Percentiles rank a stretch among this genome's conserved stretches.
phyloP scores from a whole-genome alignment of 37 sponge, comb jelly and placozoan genomes.

The Oopsacas minuta region DNA sequence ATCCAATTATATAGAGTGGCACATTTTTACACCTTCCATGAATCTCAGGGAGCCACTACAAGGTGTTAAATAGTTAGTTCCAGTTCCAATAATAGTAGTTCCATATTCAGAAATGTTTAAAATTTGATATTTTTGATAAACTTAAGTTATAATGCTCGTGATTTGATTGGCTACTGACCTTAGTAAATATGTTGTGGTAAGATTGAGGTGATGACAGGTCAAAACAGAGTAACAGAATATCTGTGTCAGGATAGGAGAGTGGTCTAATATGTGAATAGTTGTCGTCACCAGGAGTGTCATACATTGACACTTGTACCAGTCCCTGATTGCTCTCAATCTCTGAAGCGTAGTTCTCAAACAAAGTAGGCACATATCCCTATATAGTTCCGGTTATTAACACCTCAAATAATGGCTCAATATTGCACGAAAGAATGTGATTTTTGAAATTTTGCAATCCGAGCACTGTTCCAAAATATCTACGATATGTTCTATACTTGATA shows the following conservation, averaged over 20 bases:
- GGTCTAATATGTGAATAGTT: neutral
- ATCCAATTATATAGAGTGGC: neutral
- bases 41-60: neutral
- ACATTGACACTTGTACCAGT: neutral
- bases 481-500: no score
- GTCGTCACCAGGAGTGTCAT: slow-evolving; percentile 8
- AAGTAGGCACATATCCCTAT: neutral
- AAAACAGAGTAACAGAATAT: neutral
- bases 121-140: no score
- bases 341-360: slow-evolving; percentile 8
- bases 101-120: no score
- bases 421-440: no score
- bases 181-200: neutral
- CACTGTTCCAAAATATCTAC: no score
- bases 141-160: no score
- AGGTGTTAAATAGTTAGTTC: neutral
- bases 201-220: neutral
- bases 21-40: neutral
- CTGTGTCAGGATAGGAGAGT: neutral
- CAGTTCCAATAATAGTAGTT: no score
- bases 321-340: slow-evolving; percentile 15
- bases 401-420: no score
- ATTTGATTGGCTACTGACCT: no score
- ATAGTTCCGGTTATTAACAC: neutral
- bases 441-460: no score